phyloP scores from a whole-genome alignment of 2,888 invertebrate species.

The Linnaemya tessellans region DNA sequence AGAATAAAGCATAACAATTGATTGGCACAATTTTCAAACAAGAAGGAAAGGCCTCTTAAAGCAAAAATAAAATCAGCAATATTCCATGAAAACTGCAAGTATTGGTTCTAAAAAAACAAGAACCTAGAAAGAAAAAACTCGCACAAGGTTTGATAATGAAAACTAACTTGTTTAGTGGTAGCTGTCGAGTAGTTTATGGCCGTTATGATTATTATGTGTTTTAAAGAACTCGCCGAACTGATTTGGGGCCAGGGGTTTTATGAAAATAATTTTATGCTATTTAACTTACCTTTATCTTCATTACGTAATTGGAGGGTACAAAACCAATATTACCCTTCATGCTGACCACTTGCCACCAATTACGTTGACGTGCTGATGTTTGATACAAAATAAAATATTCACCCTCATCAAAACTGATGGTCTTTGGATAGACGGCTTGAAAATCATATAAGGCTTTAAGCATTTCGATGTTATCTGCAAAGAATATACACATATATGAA shows the following conservation, averaged over 20 bases:
- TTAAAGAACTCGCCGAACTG: not conserved
- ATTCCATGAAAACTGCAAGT: conserved; percentile 37
- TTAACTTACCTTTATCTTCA: conserved; percentile 87
- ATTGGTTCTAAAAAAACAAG: conserved; percentile 11
- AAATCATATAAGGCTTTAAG: conserved; percentile 92
- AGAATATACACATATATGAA: not conserved
- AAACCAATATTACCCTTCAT: conserved; percentile 92
- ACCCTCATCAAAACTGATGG: conserved; percentile 90
- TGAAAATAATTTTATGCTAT: conserved; percentile 6
- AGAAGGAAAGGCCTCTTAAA: conserved; percentile 35
- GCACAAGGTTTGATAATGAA: conserved; percentile 47
- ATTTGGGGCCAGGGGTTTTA: not conserved
- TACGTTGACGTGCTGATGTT: conserved; percentile 89
- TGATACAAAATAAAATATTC: conserved; percentile 92
- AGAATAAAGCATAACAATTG: conserved; percentile 35
- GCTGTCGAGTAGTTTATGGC: conserved; percentile 3
- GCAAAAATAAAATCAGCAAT: conserved; percentile 22
- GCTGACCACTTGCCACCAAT: conserved; percentile 96
- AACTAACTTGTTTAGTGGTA: conserved; percentile 25
- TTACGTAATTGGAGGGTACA: conserved; percentile 94
- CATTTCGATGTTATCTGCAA: conserved; percentile 90
- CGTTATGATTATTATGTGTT: conserved; percentile 25
- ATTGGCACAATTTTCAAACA: conserved; percentile 53
- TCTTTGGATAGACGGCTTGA: conserved; percentile 92
- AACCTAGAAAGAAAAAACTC: not conserved